phyloP scores from a whole-genome alignment of 2,888 invertebrate genomes.

The Cheilosia pagana region DNA sequence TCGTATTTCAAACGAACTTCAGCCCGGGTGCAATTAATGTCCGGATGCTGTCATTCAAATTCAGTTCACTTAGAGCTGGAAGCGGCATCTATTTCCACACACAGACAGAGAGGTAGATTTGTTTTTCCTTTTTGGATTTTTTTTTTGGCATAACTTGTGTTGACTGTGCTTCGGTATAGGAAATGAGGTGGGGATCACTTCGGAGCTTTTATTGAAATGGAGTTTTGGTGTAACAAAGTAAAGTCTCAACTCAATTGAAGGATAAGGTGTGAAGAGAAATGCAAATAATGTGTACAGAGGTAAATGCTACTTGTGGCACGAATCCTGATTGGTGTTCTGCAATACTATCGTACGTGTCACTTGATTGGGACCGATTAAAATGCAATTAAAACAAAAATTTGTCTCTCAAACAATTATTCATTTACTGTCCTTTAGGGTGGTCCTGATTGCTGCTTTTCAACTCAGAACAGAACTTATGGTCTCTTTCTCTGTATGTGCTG shows the following conservation, averaged over 20 bases:
- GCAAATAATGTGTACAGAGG: background rate
- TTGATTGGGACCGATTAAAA: too few relatives aligned
- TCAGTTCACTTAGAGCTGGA: constrained; percentile 9
- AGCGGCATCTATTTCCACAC: background rate
- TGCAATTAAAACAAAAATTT: too few relatives aligned
- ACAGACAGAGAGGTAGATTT: background rate
- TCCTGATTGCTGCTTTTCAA: too few relatives aligned
- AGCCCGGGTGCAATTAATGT: constrained; percentile 9
- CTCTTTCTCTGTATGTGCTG: too few relatives aligned
- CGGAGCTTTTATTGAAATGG: constrained; percentile 14
- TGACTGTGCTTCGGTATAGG: constrained; percentile 2
- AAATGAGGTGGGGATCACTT: background rate
- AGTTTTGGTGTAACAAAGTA: background rate
- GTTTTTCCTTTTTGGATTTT: background rate
- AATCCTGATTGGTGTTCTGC: background rate
- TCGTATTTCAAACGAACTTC: constrained; percentile 27
- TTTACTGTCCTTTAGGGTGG: too few relatives aligned
- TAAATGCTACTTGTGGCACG: background rate
- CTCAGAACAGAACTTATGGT: too few relatives aligned
- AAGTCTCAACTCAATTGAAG: background rate
- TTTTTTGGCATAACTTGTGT: too few relatives aligned
- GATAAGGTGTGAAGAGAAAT: constrained; percentile 1
- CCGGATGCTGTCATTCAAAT: constrained; percentile 5
- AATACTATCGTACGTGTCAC: too few relatives aligned
- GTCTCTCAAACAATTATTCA: too few relatives aligned